Conservation (phyloP, 2,888 invertebrate species). For the Mantis religiosa region DNA sequence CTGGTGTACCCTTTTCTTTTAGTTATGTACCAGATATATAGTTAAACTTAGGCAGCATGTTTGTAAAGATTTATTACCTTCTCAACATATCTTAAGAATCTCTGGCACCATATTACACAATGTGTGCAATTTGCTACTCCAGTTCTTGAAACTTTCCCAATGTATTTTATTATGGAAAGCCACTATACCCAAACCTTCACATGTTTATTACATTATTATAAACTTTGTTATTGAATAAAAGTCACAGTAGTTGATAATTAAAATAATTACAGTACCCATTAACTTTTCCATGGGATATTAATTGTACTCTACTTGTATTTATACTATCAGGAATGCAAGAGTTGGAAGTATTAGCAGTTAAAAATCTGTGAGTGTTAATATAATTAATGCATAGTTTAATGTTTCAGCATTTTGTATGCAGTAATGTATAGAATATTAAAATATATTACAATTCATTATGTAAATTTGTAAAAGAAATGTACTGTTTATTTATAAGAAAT, state of each 20-base stretch:
- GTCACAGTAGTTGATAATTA: conserved; percentile 4
- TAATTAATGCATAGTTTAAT: background rate
- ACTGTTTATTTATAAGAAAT: background rate
- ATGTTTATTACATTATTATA: background rate
- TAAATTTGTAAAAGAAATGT: background rate
- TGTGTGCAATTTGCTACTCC: background rate
- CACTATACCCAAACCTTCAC: background rate
- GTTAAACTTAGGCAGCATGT: background rate
- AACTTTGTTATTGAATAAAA: conserved; percentile 2
- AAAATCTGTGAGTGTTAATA: background rate
- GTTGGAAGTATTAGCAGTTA: background rate
- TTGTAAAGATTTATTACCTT: background rate
- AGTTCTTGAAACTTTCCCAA: background rate
- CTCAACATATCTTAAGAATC: background rate
- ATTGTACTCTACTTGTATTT: background rate
- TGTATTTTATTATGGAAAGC: background rate
- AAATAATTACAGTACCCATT: background rate
- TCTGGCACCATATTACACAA: conserved; percentile 1
- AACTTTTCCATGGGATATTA: background rate
- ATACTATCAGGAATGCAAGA: conserved; percentile 11
- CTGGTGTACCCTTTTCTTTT: background rate
- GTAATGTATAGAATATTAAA: background rate
- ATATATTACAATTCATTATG: background rate
- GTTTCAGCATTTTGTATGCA: background rate
- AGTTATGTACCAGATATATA: background rate